Percentiles rank a stretch among this genome's conserved stretches.
Conservation (phyloP, 2,888 invertebrate species). For the Phasia obesa region DNA sequence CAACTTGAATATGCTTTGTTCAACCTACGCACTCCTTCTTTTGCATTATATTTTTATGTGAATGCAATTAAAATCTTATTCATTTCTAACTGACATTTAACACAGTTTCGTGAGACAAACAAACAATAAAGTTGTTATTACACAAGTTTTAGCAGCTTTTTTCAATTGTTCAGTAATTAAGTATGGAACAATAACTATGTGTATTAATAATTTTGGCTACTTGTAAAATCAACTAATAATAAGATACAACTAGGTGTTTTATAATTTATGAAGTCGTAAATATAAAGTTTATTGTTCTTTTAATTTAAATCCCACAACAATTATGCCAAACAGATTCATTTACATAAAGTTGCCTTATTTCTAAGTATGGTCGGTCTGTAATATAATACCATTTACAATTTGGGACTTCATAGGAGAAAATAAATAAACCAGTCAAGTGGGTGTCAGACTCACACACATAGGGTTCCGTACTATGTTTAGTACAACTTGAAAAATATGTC, state of each 20-base stretch:
- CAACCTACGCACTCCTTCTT: slow-evolving; percentile 49
- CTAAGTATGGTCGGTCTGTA: too few species aligned
- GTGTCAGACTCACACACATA: too few species aligned
- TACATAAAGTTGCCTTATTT: too few species aligned
- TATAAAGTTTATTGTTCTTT: not conserved
- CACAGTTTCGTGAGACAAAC: slow-evolving; percentile 29
- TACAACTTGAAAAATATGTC: too few species aligned
- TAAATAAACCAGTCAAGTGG: too few species aligned
- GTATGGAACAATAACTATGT: not conserved
- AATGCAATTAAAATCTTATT: slow-evolving; percentile 18
- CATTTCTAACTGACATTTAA: slow-evolving; percentile 23
- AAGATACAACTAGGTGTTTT: not conserved
- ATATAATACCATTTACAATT: too few species aligned
- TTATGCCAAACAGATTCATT: not conserved
- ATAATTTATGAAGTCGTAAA: slow-evolving; percentile 11
- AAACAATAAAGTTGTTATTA: slow-evolving; percentile 9
- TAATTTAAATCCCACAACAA: slow-evolving; percentile 1
- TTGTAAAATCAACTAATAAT: too few species aligned
- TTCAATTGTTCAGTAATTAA: not conserved
- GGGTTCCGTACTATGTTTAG: too few species aligned
- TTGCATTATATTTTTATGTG: slow-evolving; percentile 25
- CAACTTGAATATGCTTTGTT: slow-evolving; percentile 38
- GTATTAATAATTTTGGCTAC: not conserved
- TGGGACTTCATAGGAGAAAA: too few species aligned
- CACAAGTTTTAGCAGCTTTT: slow-evolving; percentile 8